Evolutionary conservation across 2,113 vertebrate species (phyloP).

Genomic region (Ptychochromis oligacanthus): DNA sequence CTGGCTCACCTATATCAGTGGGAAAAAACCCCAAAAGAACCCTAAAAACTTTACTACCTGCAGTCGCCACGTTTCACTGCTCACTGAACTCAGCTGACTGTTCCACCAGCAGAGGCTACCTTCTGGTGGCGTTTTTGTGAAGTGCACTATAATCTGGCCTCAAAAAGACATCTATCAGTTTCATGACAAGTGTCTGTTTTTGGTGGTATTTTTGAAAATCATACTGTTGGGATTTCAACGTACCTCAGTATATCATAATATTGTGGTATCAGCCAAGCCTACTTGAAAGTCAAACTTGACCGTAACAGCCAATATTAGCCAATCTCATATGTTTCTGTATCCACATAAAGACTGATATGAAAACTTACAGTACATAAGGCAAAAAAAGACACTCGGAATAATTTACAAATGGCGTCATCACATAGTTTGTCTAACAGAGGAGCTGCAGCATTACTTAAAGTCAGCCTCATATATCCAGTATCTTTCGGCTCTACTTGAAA

Average conservation of each 20-base stretch:
- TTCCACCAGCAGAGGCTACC: background rate
- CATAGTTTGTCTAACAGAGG: background rate
- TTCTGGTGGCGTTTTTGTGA: background rate
- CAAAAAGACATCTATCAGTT: background rate
- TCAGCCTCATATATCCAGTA: background rate
- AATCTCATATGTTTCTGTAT: background rate
- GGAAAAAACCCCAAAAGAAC: background rate
- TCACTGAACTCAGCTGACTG: background rate
- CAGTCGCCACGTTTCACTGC: background rate
- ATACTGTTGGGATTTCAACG: background rate
- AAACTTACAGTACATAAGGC: background rate
- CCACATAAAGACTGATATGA: background rate
- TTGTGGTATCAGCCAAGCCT: background rate
- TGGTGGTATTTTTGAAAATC: background rate
- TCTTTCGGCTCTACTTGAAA: background rate
- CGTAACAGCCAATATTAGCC: background rate
- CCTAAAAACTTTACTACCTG: background rate
- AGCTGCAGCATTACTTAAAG: background rate
- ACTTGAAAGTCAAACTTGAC: background rate
- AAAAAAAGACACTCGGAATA: fast-evolving
- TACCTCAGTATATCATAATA: background rate
- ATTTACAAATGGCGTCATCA: background rate
- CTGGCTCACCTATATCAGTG: too few relatives aligned
- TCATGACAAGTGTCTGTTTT: background rate
- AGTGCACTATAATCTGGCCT: background rate